phyloP scores from a whole-genome alignment of 53 echinoderm and acorn worm species.

The Mesocentrotus franciscanus region DNA sequence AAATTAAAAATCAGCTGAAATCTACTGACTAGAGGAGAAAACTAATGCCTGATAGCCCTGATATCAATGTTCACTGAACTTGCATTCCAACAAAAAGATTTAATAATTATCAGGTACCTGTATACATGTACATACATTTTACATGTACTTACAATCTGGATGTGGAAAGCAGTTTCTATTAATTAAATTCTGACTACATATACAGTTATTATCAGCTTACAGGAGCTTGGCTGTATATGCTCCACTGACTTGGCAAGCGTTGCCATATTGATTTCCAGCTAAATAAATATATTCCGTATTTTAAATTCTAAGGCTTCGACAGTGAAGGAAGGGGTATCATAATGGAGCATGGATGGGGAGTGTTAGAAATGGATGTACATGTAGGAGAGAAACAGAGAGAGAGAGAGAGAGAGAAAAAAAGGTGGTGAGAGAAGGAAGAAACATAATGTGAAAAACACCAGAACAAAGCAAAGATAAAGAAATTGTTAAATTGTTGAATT shows the following conservation, averaged over 20 bases:
- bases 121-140: not conserved
- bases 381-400: not conserved
- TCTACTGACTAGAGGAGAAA: too few relatives aligned
- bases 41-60: too few relatives aligned
- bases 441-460: too few relatives aligned
- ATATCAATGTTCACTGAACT: too few relatives aligned
- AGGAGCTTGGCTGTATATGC: not conserved
- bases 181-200: constrained; percentile 11
- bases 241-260: constrained; percentile 34
- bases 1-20: too few relatives aligned
- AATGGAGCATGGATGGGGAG: not conserved
- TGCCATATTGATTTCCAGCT: constrained; percentile 48
- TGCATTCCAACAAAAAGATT: too few relatives aligned
- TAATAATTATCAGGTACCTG: too few relatives aligned
- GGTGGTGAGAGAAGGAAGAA: not conserved
- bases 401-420: not conserved
- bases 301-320: not conserved
- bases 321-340: not conserved
- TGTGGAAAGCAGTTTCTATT: not conserved
- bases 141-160: not conserved
- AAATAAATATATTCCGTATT: constrained; percentile 16
- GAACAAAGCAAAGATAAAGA: too few relatives aligned
- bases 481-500: too few relatives aligned
- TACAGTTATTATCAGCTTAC: not conserved
- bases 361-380: not conserved